A percentile compares a stretch with the other conserved stretches of the same genome.
These are phyloP conservation scores for Mesorhabditis belari DNA, from an alignment of 2,888 invertebrate genomes.

Conservation along the genomic window DNA sequence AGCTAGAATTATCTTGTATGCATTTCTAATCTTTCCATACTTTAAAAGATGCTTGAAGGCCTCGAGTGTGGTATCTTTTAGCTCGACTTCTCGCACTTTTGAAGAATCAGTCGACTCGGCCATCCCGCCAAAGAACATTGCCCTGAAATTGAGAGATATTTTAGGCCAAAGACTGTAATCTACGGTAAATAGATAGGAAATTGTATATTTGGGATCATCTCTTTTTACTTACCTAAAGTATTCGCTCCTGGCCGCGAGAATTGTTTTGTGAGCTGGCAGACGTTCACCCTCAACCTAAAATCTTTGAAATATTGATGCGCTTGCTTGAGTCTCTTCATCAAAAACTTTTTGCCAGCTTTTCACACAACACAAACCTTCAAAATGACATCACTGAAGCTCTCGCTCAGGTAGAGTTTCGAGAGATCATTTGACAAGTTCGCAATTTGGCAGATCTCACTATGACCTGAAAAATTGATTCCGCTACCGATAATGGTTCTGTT, in stretches of 20 bases:
- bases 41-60: slow-evolving; percentile 26
- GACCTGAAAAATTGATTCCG: no score
- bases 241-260: slow-evolving; percentile 87
- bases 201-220: no score
- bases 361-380: slow-evolving; percentile 14
- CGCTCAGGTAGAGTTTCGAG: slow-evolving; percentile 74
- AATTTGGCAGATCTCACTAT: slow-evolving; percentile 66
- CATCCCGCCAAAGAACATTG: slow-evolving; percentile 64
- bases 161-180: no score
- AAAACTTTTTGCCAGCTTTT: no score
- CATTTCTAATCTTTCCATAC: slow-evolving; percentile 2
- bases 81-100: slow-evolving; percentile 64
- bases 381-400: slow-evolving; percentile 81
- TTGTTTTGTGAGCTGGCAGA: slow-evolving; percentile 71
- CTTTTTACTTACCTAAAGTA: slow-evolving; percentile 84
- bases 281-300: slow-evolving; percentile 72
- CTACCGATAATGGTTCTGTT: no score
- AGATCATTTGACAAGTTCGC: slow-evolving; percentile 76
- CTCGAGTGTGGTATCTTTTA: slow-evolving; percentile 30
- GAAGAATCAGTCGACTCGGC: no score
- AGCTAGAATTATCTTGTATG: slow-evolving; percentile 67
- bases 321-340: no score
- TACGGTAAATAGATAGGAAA: no score
- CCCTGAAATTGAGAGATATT: slow-evolving; percentile 56
- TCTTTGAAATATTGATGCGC: slow-evolving; percentile 46